Base-by-base conservation (phyloP, 2,113 vertebrate species). In the Silurus asotus region DNA sequence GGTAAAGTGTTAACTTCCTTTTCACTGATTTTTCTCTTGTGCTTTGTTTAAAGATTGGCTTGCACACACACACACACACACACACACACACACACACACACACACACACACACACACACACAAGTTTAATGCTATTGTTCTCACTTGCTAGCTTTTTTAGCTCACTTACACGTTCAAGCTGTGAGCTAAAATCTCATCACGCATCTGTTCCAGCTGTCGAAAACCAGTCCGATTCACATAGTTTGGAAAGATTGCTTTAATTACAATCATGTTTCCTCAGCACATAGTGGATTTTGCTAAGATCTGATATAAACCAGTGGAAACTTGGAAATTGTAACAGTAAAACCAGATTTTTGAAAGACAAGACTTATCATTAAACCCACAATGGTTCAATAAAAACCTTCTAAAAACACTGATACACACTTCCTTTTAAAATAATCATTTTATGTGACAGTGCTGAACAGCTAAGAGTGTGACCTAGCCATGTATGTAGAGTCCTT, bases 391-490 rank as follows among this genome's bases (percentile, higher is more conserved):
- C 7, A 2, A 23, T 19, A n/a, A 64, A 64, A 64, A 64, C 4
- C 0, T 62, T 3, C 3, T 9, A 2, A n/a, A 2, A 56, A 11
- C 61, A n/a, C 4, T n/a, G n/a, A 4, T 23, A 6, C 9, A 9
- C 23, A n/a, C 11, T 61, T 7, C 19, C 59, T 8, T 61, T 62
- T 62, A 20, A 62, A 23, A 9, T 62, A 23, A 37, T 37, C 1
- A 37, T 37, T 37, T 37, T 37, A 37, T 37, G 37, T 37, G 37
- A 37, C 37, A 37, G 37, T 37, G 37, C 37, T 37, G 37, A 37
- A 37, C 37, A 37, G 37, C 37, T 37, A 37, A 37, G 37, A 37
- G 37, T 37, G 37, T 37, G 37, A 37, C 2, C 37, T 37, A 37
- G 37, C 37, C 3, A 37, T 37, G 37, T 37, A 37, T 37, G 2